Conservation (phyloP, 2,113 vertebrate species). For the Lipophrys pholis region DNA sequence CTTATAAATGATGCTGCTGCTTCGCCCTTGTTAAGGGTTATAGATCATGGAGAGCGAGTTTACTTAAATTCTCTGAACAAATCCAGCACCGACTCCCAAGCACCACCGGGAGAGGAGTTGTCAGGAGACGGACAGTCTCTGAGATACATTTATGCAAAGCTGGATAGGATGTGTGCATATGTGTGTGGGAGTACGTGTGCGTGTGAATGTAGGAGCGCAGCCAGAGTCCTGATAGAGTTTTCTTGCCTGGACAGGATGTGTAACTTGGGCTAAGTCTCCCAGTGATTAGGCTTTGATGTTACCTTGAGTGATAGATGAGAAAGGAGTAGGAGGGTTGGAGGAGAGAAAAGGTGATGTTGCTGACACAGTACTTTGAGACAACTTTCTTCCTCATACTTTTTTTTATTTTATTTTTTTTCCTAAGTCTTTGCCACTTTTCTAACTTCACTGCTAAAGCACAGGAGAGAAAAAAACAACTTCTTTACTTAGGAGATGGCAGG, state of each 20-base stretch:
- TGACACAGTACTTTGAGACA: conserved; percentile 66
- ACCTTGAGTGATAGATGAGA: conserved; percentile 66
- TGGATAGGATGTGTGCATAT: not conserved
- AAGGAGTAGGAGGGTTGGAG: conserved; percentile 30
- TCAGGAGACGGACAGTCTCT: conserved; percentile 10
- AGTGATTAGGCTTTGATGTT: conserved; percentile 66
- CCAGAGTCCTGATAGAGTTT: conserved; percentile 24
- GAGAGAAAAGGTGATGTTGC: conserved; percentile 62
- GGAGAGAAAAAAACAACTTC: conserved; percentile 8
- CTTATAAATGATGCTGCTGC: conserved; percentile 16
- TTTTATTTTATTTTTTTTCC: conserved; percentile 1
- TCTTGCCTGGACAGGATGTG: conserved; percentile 37
- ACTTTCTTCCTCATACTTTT: conserved; percentile 51
- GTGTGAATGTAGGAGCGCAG: not conserved
- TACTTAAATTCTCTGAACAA: conserved; percentile 27
- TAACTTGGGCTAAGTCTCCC: conserved; percentile 38
- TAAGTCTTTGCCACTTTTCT: conserved; percentile 39
- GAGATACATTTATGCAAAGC: conserved; percentile 20
- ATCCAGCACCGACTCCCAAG: conserved; percentile 6
- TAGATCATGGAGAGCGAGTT: conserved; percentile 17
- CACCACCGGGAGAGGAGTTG: not conserved
- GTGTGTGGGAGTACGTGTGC: not conserved
- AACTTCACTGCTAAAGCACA: conserved; percentile 29
- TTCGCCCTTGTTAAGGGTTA: conserved; percentile 29
- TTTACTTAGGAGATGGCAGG: conserved; percentile 31